Conservation (phyloP, 2,888 invertebrate genomes). For the Tricholauxania praeusta region DNA sequence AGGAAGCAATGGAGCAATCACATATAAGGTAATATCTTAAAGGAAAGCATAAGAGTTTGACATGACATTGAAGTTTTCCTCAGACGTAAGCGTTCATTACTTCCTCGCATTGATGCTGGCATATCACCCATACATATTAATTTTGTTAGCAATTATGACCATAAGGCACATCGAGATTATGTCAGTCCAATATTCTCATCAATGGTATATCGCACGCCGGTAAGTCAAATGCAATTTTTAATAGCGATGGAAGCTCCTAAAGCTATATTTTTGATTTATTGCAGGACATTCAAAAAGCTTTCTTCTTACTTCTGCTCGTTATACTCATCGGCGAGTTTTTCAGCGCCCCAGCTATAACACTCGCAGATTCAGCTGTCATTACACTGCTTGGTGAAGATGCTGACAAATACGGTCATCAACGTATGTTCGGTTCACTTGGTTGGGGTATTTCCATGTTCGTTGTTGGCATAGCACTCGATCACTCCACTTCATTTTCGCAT, state of each 20-base stretch:
- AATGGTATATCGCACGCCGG: slow-evolving; percentile 85
- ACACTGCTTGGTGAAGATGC: slow-evolving; percentile 90
- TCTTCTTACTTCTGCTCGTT: slow-evolving; percentile 91
- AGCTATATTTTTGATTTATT: slow-evolving; percentile 23
- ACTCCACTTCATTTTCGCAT: slow-evolving; percentile 94
- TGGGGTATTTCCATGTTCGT: slow-evolving; percentile 99
- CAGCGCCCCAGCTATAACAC: slow-evolving; percentile 93
- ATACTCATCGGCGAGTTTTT: slow-evolving; percentile 98
- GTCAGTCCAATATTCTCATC: slow-evolving; percentile 93
- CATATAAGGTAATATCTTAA: slow-evolving; percentile 50
- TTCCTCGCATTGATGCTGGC: slow-evolving; percentile 64
- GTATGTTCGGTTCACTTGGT: slow-evolving; percentile 98
- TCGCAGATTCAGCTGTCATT: slow-evolving; percentile 93
- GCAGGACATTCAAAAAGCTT: slow-evolving; percentile 92
- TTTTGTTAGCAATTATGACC: slow-evolving; percentile 82
- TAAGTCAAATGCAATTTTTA: slow-evolving; percentile 45
- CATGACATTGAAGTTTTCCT: not conserved
- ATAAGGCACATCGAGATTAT: slow-evolving; percentile 77
- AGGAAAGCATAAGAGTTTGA: not conserved
- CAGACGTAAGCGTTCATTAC: slow-evolving; percentile 57
- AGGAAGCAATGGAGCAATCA: slow-evolving; percentile 45
- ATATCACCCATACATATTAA: slow-evolving; percentile 79
- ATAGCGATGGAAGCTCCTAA: not conserved
- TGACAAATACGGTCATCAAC: slow-evolving; percentile 93
- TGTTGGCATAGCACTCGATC: slow-evolving; percentile 92